These are phyloP conservation scores for Cataglyphis hispanica DNA, from an alignment of 1,140 invertebrate species.

Conservation along the genomic window DNA sequence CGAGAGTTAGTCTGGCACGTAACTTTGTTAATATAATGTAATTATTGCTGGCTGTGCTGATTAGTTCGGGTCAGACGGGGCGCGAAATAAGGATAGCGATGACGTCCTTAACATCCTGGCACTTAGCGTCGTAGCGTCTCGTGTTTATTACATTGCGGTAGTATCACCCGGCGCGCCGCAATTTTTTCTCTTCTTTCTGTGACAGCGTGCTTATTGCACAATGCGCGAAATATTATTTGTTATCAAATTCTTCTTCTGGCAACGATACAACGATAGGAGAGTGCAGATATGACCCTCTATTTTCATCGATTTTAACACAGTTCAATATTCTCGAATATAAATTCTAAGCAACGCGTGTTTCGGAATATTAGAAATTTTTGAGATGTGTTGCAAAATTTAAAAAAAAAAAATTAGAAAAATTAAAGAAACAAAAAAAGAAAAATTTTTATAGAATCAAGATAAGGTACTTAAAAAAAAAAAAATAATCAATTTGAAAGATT, in stretches of 20 bases:
- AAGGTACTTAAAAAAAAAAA: not conserved
- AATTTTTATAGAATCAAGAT: not conserved
- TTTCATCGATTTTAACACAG: not conserved
- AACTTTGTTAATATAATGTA: slow-evolving; percentile 64
- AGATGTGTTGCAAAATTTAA: not conserved
- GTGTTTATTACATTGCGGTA: slow-evolving; percentile 54
- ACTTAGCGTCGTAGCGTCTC: slow-evolving; percentile 52
- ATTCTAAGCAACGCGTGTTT: not conserved
- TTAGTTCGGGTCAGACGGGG: slow-evolving; percentile 67
- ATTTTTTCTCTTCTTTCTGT: not conserved
- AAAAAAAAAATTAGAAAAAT: not conserved
- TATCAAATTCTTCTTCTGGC: not conserved
- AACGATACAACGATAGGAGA: not conserved
- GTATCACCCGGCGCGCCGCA: not conserved
- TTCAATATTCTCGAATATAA: not conserved
- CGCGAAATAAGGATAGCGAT: slow-evolving; percentile 56
- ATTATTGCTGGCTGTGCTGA: slow-evolving; percentile 61
- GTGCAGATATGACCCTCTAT: not conserved
- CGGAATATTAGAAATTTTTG: not conserved
- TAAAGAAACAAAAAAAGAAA: not conserved
- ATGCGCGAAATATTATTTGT: not conserved
- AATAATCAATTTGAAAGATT: not conserved
- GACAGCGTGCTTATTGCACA: not conserved
- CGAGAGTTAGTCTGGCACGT: slow-evolving; percentile 62
- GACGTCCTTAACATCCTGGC: slow-evolving; percentile 28